Evolutionary conservation across 2,113 vertebrate species (phyloP).

Genomic region (Corvus hawaiiensis): DNA sequence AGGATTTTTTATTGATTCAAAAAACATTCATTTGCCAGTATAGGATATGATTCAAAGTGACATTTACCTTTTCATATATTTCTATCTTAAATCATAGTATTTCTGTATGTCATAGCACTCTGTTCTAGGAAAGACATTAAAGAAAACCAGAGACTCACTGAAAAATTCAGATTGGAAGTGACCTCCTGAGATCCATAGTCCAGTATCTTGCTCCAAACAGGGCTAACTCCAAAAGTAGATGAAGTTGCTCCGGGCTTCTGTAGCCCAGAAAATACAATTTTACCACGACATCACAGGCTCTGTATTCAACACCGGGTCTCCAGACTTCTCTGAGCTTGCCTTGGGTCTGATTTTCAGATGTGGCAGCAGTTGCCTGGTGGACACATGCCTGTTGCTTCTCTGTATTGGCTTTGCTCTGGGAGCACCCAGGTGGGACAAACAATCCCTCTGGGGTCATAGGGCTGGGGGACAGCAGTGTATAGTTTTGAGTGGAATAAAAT

Average conservation of each 20-base stretch:
- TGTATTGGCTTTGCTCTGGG: accelerated
- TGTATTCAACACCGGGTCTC: not conserved
- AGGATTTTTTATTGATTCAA: not conserved
- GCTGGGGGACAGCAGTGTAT: too few species aligned
- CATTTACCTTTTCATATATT: not conserved
- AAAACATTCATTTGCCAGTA: not conserved
- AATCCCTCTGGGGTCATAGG: not conserved
- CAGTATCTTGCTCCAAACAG: not conserved
- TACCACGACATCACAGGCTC: not conserved
- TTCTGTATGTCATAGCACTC: not conserved
- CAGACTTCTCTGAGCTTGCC: not conserved
- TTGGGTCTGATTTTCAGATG: not conserved
- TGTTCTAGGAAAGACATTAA: not conserved
- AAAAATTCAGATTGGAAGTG: not conserved
- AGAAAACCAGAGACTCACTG: not conserved
- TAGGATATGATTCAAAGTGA: not conserved
- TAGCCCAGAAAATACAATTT: not conserved
- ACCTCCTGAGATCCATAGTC: not conserved
- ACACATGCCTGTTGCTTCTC: accelerated
- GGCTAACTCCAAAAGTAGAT: not conserved
- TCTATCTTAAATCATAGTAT: not conserved
- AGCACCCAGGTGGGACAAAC: accelerated
- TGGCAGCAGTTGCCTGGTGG: not conserved
- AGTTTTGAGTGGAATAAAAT: not conserved
- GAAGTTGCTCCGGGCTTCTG: not conserved